Conservation (phyloP, 2,797 vertebrate species). For the Calcarius lapponicus region DNA sequence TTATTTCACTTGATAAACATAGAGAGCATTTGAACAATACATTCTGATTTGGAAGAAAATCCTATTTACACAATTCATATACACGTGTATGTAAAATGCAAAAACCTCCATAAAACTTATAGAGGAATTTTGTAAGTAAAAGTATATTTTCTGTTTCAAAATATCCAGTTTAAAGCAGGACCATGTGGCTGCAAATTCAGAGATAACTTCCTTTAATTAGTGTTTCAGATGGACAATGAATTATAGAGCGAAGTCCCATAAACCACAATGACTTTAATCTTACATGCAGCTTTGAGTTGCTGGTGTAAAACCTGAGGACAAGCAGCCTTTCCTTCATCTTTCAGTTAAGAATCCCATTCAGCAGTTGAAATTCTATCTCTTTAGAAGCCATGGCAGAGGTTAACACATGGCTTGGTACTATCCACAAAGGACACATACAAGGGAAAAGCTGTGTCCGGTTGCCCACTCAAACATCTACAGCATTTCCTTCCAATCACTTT, state of each 20-base stretch:
- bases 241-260: background rate
- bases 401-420: background rate
- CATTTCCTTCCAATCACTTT: background rate
- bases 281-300: background rate
- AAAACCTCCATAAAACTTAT: background rate
- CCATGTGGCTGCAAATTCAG: background rate
- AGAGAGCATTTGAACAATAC: background rate
- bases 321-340: background rate
- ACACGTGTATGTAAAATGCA: accelerated
- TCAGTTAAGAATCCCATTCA: background rate
- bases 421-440: background rate
- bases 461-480: background rate
- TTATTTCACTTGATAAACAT: background rate
- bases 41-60: background rate
- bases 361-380: background rate
- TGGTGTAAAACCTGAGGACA: background rate
- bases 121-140: background rate
- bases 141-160: background rate
- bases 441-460: background rate
- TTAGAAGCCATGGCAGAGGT: background rate
- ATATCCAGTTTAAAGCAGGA: background rate
- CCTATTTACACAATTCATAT: background rate
- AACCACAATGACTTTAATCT: background rate
- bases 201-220: background rate
- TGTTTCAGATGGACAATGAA: background rate